A percentile compares a stretch with the other conserved stretches of the same genome.
These are phyloP conservation scores for Trichomycterus rosablanca DNA, from an alignment of 2,113 vertebrate species.

Conservation along the genomic window DNA sequence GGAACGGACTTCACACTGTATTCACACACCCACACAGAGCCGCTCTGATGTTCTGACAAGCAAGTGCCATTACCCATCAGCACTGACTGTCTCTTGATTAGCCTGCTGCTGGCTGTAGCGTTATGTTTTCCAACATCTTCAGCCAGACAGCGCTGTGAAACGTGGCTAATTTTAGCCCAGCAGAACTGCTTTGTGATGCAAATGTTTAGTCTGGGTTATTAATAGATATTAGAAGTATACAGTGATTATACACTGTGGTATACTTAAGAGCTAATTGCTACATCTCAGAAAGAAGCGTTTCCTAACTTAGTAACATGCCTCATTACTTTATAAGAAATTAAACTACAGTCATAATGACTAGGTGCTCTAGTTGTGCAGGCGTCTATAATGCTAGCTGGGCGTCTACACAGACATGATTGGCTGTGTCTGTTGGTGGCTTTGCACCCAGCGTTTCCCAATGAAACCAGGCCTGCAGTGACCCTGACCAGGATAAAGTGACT, in stretches of 20 bases:
- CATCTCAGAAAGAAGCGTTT: too few species aligned
- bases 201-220: background rate
- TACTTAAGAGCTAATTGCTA: too few species aligned
- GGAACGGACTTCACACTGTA: conserved; percentile 17
- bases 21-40: conserved; percentile 10
- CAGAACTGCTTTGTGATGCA: too few species aligned
- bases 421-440: too few species aligned
- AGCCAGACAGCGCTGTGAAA: background rate
- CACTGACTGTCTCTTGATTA: conserved; percentile 13
- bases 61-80: conserved; percentile 20
- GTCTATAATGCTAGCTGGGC: too few species aligned
- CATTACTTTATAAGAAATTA: background rate
- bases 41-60: conserved; percentile 19
- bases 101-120: conserved; percentile 14
- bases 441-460: too few species aligned
- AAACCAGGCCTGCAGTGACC: too few species aligned
- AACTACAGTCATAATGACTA: background rate
- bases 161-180: conserved; percentile 1
- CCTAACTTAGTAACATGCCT: background rate
- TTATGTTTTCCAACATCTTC: background rate
- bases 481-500: too few species aligned
- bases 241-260: too few species aligned
- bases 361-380: too few species aligned
- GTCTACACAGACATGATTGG: too few species aligned
- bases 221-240: too few species aligned